Conservation (phyloP, 2,888 invertebrate genomes). For the Clivina fossor region DNA sequence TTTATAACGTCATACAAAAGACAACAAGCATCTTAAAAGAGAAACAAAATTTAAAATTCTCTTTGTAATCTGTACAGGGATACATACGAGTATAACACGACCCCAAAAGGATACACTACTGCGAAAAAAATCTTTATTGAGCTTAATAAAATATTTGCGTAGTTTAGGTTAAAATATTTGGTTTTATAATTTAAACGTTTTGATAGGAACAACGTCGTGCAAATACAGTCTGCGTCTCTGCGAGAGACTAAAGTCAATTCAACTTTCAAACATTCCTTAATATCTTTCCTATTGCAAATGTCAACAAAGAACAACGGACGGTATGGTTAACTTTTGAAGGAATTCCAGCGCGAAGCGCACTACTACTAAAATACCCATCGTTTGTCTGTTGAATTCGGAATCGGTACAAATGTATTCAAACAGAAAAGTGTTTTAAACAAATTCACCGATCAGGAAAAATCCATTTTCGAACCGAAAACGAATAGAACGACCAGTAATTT, state of each 20-base stretch:
- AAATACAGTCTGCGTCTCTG: conserved; percentile 18
- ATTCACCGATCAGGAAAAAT: conserved; percentile 17
- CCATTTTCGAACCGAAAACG: conserved; percentile 16
- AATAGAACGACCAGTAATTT: conserved; percentile 18
- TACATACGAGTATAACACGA: no score
- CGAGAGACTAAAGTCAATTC: conserved; percentile 19
- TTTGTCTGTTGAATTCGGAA: no score
- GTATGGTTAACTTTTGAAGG: conserved; percentile 20
- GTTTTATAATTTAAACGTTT: conserved; percentile 19
- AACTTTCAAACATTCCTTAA: conserved; percentile 28
- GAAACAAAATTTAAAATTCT: conserved; percentile 18
- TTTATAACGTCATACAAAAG: conserved; percentile 1
- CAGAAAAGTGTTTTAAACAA: conserved; percentile 28
- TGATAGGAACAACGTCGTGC: conserved; percentile 23
- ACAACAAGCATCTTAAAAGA: conserved; percentile 8
- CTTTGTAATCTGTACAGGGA: not conserved
- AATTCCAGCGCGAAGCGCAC: not conserved
- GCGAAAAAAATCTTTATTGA: no score
- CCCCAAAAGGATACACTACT: no score
- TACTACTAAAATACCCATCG: no score
- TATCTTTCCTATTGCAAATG: conserved; percentile 27
- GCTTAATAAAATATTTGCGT: no score
- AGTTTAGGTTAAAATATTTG: no score
- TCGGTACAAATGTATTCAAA: conserved; percentile 22
- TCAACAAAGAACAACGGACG: conserved; percentile 29